A percentile compares a stretch with the other conserved stretches of the same genome.
These are phyloP conservation scores for Dasyprocta punctata DNA, from an alignment of 2,113 vertebrate species.

Conservation along the genomic window DNA sequence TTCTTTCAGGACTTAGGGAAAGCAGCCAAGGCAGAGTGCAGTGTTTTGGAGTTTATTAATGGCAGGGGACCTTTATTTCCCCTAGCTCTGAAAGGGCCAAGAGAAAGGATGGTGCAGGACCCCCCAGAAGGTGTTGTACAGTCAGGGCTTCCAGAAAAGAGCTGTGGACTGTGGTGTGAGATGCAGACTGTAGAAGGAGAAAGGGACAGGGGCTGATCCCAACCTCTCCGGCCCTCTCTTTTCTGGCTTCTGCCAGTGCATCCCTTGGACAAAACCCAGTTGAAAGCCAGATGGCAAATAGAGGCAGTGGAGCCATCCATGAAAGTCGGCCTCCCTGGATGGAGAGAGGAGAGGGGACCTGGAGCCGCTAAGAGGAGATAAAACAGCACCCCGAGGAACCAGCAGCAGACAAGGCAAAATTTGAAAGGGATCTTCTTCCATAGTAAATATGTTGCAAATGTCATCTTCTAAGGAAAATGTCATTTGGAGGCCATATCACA, in stretches of 20 bases:
- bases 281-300: neutral
- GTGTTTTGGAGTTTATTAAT: neutral
- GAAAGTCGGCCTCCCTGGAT: neutral
- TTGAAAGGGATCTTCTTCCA: neutral
- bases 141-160: neutral
- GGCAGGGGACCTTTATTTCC: neutral
- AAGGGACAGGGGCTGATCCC: neutral
- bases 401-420: neutral
- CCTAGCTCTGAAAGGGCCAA: neutral
- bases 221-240: neutral
- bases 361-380: neutral
- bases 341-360: neutral
- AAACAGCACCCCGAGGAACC: neutral
- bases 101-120: neutral
- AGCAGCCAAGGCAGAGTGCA: neutral
- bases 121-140: no score
- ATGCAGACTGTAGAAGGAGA: neutral
- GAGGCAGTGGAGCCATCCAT: neutral
- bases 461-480: neutral
- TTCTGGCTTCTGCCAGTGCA: neutral
- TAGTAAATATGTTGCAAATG: neutral
- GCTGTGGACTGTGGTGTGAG: neutral
- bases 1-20: neutral
- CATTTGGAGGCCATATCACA: neutral
- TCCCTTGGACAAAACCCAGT: neutral